Evolutionary conservation across 2,888 invertebrate genomes (phyloP).

Genomic region (Nebria brevicollis): DNA sequence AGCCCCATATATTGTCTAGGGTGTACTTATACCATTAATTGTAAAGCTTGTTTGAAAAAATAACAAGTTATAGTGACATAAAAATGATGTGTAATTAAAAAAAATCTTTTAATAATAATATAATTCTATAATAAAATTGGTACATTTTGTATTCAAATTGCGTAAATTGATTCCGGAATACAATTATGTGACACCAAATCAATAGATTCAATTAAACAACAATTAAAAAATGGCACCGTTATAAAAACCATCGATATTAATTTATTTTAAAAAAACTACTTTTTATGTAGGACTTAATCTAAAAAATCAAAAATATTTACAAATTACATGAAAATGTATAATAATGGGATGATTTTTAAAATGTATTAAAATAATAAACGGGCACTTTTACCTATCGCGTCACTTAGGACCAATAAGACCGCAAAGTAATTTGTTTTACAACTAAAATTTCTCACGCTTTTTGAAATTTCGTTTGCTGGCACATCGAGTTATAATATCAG

Average conservation of each 20-base stretch:
- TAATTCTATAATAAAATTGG: not conserved
- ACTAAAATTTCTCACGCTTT: conserved; percentile 80
- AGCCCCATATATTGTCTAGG: too few relatives aligned
- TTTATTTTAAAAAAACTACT: not conserved
- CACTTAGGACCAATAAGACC: too few relatives aligned
- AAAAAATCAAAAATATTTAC: not conserved
- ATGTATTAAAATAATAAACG: not conserved
- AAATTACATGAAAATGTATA: not conserved
- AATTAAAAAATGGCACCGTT: conserved; percentile 1
- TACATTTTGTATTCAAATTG: conserved; percentile 1
- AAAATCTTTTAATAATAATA: not conserved
- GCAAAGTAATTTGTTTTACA: not conserved
- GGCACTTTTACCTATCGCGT: too few relatives aligned
- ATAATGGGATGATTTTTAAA: not conserved
- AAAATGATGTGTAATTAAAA: not conserved
- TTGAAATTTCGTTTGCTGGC: conserved; percentile 92
- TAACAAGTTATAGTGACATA: too few relatives aligned
- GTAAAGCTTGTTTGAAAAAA: too few relatives aligned
- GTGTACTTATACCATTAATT: too few relatives aligned
- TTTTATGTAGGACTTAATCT: not conserved
- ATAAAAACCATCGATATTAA: not conserved
- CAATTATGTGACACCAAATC: not conserved
- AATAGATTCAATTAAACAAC: not conserved
- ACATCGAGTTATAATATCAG: conserved; percentile 89
- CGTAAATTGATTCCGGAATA: not conserved